Percentiles rank a stretch among this genome's conserved stretches.
Conservation (phyloP, 2,888 invertebrate genomes). For the Chrysodeixis includens region DNA sequence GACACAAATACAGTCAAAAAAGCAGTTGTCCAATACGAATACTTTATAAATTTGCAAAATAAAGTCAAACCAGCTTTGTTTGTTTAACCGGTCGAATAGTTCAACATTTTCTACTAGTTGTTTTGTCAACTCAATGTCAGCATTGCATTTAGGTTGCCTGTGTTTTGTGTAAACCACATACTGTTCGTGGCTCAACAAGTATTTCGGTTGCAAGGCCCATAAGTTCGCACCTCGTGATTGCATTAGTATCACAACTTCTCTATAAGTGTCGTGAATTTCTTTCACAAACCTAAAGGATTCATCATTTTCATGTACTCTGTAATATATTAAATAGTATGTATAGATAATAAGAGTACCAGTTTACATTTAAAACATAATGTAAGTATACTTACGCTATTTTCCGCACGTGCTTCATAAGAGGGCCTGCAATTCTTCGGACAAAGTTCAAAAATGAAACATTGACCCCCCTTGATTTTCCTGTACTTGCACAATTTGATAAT, state of each 20-base stretch:
- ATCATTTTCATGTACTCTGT: conserved; percentile 69
- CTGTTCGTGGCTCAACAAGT: conserved; percentile 80
- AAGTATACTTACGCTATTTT: conserved; percentile 75
- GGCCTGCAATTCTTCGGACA: conserved; percentile 80
- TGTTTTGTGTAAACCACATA: conserved; percentile 75
- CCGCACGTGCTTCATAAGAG: conserved; percentile 79
- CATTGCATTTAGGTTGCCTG: conserved; percentile 72
- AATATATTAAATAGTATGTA: conserved; percentile 39
- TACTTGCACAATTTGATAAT: conserved; percentile 65
- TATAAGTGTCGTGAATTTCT: conserved; percentile 82
- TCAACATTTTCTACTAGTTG: conserved; percentile 68
- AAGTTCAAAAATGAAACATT: conserved; percentile 82
- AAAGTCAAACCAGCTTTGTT: conserved; percentile 90
- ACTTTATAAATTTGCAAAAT: conserved; percentile 90
- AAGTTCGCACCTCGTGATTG: conserved; percentile 78
- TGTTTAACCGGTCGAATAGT: conserved; percentile 78
- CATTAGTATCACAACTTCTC: conserved; percentile 76
- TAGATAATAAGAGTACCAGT: not conserved
- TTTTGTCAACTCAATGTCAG: conserved; percentile 73
- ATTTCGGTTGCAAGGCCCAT: conserved; percentile 76
- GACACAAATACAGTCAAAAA: conserved; percentile 82
- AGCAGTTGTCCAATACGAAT: conserved; percentile 85
- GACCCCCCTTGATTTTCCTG: conserved; percentile 77
- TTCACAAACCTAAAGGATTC: conserved; percentile 75
- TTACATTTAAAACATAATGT: conserved; percentile 22